Conservation (phyloP, 2,797 vertebrate genomes). For the Eulemur coronatus region DNA sequence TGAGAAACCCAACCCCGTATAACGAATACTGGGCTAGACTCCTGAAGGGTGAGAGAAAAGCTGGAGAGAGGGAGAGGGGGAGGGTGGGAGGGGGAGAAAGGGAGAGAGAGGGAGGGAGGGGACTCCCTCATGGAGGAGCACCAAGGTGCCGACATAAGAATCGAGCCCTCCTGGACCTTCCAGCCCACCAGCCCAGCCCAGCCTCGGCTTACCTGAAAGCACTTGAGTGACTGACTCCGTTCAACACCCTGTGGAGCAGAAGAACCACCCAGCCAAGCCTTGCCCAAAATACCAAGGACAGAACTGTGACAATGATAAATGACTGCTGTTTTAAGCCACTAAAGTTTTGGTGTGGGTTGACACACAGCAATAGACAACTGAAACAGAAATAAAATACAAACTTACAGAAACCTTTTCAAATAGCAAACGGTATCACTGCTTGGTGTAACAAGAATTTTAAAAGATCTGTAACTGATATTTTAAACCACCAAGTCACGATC, state of each 20-base stretch:
- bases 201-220: not conserved
- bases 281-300: not conserved
- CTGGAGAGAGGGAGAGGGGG: not conserved
- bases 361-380: not conserved
- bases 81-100: too few species aligned
- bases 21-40: not conserved
- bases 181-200: too few species aligned
- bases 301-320: not conserved
- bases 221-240: not conserved
- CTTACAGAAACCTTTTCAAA: not conserved
- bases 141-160: too few species aligned
- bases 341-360: not conserved
- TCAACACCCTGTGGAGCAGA: rapidly evolving
- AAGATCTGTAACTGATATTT: not conserved
- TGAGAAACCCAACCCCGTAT: not conserved
- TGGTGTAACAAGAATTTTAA: not conserved
- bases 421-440: not conserved
- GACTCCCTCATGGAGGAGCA: not conserved
- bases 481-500: not conserved
- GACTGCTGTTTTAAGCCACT: not conserved
- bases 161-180: not conserved
- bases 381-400: constrained; percentile 12
- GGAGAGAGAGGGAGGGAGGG: too few species aligned
- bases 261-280: not conserved
- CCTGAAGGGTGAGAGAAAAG: not conserved